phyloP scores from a whole-genome alignment of 2,113 vertebrate genomes.

The Crocuta crocuta region DNA sequence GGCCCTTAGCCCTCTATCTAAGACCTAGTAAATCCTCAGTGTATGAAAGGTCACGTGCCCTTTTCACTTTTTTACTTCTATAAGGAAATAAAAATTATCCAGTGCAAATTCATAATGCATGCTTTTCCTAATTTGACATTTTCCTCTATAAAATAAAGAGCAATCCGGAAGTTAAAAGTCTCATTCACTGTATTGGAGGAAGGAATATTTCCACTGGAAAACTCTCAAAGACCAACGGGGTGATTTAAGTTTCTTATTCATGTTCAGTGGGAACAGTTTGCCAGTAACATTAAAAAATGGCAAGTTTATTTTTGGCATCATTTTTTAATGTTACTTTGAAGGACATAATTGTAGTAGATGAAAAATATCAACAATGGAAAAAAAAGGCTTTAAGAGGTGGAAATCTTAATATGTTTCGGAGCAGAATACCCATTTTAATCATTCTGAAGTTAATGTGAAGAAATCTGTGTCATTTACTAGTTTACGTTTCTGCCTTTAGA shows the following conservation, averaged over 20 bases:
- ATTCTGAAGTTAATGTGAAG: neutral
- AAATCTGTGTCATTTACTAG: neutral
- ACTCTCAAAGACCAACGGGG: neutral
- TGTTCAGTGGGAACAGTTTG: neutral
- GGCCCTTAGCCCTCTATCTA: neutral
- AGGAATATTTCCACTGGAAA: neutral
- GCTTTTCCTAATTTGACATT: neutral
- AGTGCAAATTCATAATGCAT: neutral
- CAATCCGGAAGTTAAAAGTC: neutral
- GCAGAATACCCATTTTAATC: neutral
- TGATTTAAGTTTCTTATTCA: neutral
- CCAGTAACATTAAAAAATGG: neutral
- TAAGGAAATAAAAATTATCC: neutral
- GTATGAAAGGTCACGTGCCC: neutral
- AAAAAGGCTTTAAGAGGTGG: neutral
- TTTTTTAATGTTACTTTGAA: neutral
- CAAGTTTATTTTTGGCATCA: no score
- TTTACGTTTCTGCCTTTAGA: neutral
- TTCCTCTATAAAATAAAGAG: neutral
- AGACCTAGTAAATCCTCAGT: neutral
- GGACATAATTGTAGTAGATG: neutral
- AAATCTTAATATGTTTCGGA: neutral
- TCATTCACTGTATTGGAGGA: neutral
- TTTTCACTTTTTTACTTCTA: neutral
- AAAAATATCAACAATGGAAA: neutral